Base-by-base conservation (phyloP, 2,797 vertebrate species). In the Bradypodion pumilum region DNA sequence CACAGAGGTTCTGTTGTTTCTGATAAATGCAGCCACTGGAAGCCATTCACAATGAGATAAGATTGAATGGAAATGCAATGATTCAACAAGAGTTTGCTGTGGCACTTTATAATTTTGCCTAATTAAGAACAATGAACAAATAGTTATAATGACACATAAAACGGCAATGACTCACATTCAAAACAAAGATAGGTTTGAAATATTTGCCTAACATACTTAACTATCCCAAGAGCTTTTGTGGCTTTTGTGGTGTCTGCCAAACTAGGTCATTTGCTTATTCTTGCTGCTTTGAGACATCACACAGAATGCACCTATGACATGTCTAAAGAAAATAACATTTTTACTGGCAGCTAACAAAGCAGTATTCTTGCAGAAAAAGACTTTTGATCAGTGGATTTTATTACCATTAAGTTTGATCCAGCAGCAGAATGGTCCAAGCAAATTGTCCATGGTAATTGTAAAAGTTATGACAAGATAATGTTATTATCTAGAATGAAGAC, bases 221-320 rank as follows among this genome's bases (percentile, higher is more conserved):
- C 89, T 92, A 91, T 91, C 93, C 90, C 92, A 79, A 86, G 92
- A 91, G 92, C 44, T 49, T 15, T 85, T 91, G 93, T 89, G 92
- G 90, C 89, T 74, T 94, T 89, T 91, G 92, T 0, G 85, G 91
- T 7, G 0, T 90, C 89, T 90, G 89, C 93, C 91, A 93, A 93
- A 93, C 90, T 93, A 92, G 91, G 91, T 91, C 88, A 94, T 94
- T 93, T 93, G 90, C 83, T 86, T 89, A 88, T 78, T 63, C 85
- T 91, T 87, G 74, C 82, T 91, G 86, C 79, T 89, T 91, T 83
- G 89, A 92, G 83, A 70, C 0, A 13, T 82, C 32, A 77, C 86
- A 91, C 93, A 93, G 90, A 88, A 91, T 88, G 80, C 87, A 94
- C 90, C 92, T 56, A 92, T 65, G 37, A 93, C 87, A 92, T 87